Conservation (phyloP, 2,888 invertebrate genomes). For the Calliphora vomitoria region DNA sequence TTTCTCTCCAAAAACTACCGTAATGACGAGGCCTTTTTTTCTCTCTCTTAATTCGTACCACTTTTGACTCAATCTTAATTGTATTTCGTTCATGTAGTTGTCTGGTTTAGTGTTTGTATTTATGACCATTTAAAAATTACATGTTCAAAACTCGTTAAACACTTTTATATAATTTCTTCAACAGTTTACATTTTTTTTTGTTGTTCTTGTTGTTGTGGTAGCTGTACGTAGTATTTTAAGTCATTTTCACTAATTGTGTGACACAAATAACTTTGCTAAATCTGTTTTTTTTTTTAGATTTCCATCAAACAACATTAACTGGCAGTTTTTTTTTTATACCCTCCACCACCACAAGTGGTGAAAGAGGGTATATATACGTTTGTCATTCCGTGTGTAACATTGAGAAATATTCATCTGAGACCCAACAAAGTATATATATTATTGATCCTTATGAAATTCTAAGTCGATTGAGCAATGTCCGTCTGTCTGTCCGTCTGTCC, state of each 20-base stretch:
- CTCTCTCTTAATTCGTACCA: not conserved
- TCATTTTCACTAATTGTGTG: slow-evolving; percentile 65
- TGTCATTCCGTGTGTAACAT: no score
- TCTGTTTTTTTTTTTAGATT: slow-evolving; percentile 60
- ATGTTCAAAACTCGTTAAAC: slow-evolving; percentile 53
- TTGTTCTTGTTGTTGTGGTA: not conserved
- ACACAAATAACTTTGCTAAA: slow-evolving; percentile 70
- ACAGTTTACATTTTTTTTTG: not conserved
- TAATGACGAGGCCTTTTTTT: no score
- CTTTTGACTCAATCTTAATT: slow-evolving; percentile 12
- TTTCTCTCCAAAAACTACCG: no score
- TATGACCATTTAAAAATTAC: slow-evolving; percentile 31
- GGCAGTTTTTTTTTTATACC: no score
- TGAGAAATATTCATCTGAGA: no score
- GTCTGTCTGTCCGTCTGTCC: no score
- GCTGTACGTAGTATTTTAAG: slow-evolving; percentile 16
- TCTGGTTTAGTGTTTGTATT: not conserved
- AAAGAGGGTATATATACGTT: no score
- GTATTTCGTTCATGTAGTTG: not conserved
- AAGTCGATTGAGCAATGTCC: no score
- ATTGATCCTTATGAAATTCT: no score
- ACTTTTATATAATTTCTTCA: slow-evolving; percentile 42
- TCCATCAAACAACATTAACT: slow-evolving; percentile 48
- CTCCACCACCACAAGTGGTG: no score
- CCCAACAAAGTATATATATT: no score